Conservation (phyloP, 2,888 invertebrate species). For the Arrhopalites spinosus region DNA sequence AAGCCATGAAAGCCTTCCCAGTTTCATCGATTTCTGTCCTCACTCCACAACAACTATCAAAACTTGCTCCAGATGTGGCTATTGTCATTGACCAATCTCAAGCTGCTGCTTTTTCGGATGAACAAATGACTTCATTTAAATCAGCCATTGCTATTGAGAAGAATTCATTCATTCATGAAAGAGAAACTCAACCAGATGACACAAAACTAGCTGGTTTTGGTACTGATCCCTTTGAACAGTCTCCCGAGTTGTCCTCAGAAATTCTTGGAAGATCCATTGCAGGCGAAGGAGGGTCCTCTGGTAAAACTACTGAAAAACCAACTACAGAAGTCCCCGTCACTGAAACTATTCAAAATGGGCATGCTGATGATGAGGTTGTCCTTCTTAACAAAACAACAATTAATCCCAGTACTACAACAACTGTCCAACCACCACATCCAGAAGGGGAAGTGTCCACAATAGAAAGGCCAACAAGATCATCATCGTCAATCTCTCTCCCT, state of each 20-base stretch:
- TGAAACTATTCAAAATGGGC: neutral
- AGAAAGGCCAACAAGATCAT: neutral
- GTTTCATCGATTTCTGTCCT: constrained; percentile 38
- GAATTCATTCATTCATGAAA: constrained; percentile 11
- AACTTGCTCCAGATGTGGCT: constrained; percentile 47
- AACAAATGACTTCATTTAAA: constrained; percentile 40
- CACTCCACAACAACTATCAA: constrained; percentile 42
- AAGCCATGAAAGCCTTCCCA: constrained; percentile 46
- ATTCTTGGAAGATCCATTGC: neutral
- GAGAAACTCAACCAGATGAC: neutral
- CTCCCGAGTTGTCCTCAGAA: neutral
- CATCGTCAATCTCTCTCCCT: neutral
- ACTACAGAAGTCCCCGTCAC: neutral
- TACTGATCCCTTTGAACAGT: constrained; percentile 3
- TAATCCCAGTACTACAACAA: neutral
- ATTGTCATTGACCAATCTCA: constrained; percentile 38
- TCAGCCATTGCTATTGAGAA: constrained; percentile 29
- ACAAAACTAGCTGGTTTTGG: neutral
- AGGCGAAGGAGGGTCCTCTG: neutral
- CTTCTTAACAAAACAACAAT: too few relatives aligned
- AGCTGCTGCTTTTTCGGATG: constrained; percentile 31
- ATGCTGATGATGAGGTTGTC: constrained; percentile 5
- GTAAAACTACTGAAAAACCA: neutral
- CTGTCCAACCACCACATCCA: neutral
- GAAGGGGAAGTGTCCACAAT: neutral